These are phyloP conservation scores for Acleris laterana DNA, from an alignment of 2,888 invertebrate genomes.

Conservation along the genomic window DNA sequence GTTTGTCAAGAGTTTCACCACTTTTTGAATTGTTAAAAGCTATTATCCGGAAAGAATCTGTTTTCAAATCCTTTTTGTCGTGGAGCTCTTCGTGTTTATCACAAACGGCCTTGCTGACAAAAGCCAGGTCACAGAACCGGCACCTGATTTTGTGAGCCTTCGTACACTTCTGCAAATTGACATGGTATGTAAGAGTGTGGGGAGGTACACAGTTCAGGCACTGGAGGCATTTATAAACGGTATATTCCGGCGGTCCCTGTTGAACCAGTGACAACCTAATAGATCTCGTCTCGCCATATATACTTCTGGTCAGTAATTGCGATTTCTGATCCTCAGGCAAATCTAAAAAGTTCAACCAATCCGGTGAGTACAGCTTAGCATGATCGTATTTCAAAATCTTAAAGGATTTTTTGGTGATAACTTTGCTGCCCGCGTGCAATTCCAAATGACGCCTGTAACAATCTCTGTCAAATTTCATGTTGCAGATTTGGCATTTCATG, in stretches of 20 bases:
- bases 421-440: constrained; percentile 46
- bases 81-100: constrained; percentile 45
- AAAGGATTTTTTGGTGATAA: constrained; percentile 46
- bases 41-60: constrained; percentile 40
- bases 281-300: constrained; percentile 47
- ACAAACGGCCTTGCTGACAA: constrained; percentile 28
- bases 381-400: constrained; percentile 54
- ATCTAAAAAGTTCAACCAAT: constrained; percentile 56
- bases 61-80: constrained; percentile 22
- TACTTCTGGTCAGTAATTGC: constrained; percentile 51
- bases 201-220: constrained; percentile 45
- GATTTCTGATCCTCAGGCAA: constrained; percentile 48
- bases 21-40: constrained; percentile 43
- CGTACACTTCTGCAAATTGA: constrained; percentile 34
- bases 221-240: constrained; percentile 51
- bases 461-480: constrained; percentile 51
- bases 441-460: constrained; percentile 51
- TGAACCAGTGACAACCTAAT: constrained; percentile 48
- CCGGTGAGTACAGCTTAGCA: constrained; percentile 45
- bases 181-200: constrained; percentile 39
- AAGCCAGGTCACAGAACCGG: constrained; percentile 40
- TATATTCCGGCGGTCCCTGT: constrained; percentile 50
- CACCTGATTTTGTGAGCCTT: constrained; percentile 8
- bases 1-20: constrained; percentile 34
- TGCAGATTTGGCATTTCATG: constrained; percentile 53